Base-by-base conservation (phyloP, 2,113 vertebrate species). In the Rhinogobius similis region DNA sequence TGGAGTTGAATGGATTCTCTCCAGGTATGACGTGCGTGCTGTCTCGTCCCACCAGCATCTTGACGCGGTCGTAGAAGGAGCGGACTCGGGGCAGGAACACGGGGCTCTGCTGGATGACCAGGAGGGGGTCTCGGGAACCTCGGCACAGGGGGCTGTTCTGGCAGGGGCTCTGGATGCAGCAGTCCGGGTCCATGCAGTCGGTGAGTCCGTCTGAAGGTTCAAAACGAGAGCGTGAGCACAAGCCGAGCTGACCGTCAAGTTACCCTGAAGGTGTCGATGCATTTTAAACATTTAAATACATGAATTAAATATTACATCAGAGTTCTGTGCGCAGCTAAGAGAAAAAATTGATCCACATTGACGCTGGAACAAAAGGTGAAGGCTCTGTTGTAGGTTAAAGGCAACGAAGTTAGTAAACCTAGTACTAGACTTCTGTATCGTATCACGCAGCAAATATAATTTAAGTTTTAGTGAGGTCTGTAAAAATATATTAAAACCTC, bases 181-280 rank as follows among this genome's bases (percentile, higher is more conserved):
- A 99, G 91, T 99, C 98, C 0, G 97, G 98, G 91, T 99, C 98
- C 90, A 99, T 93, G 88, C 98, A 99, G 89, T 99, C 98, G 18
- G 96, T 96, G 73, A 99, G 93, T 78, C 98, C 97, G 85, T 99
- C 98, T 99, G 93, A 80, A 53, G 23, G 5, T 29, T 43, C 46
- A 26, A 74, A 38, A 23, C 13, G 26, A 36, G 56, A 20, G 13
- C 16, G 23, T 61, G 12, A 67, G 32, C 39, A 21, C n/a, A 14
- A 26, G 0, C 18, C 63, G 32, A 18, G 72, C 62, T 21, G 48
- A 5, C 18, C 20, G 5, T 0, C 21, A 55, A 24, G 21, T 24
- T 24, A 55, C 52, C 23, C 52, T 13, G 23, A 24, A 29, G 4
- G 13, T 8, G 5, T 58, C 13, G 7, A 58, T 16, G 29, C 14